Evolutionary conservation across 1,140 invertebrate genomes (phyloP), one percentile per base, ranked within the genome.

Genomic region (Rhopalosiphum padi): DNA sequence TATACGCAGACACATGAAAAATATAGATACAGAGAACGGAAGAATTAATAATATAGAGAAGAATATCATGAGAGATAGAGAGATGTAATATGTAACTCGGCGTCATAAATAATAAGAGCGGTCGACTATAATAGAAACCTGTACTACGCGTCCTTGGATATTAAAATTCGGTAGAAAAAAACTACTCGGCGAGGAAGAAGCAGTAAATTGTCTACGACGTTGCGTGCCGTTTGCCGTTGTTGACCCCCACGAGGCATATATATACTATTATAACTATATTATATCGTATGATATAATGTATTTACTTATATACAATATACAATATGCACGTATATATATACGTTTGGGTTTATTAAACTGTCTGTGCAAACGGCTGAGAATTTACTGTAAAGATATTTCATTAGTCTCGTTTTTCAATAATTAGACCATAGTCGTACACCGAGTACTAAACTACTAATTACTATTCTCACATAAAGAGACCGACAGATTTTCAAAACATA

Each of bases 131-230:
- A 92, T 85, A 51, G 77, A 92, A 92, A 92, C 91, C 91, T 85
- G 91, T 92, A 92, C 48, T 83, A 92, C 60, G 43, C 90, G 90
- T 91, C 91, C 77, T 92, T 92, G 77, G 91, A 53, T 92, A 85
- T 68, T 68, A 51, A 92, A 92, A 92, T 92, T 92, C 77, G 77
- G 91, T 83, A 82, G 77, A 91, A 85, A 92, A 53, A 60, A 43
- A 55, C 88, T 53, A 90, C 53, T 60, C 43, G 22, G 91, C 46
- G 46, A 92, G 23, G 46, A 91, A 55, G 88, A 85, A 60, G n/a
- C 77, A 82, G 90, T 77, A 92, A 90, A 90, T 90, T 48, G 88
- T 90, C 51, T 90, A 60, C 23, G 77, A 92, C 77, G 77, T 48
- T 51, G 77, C 77, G 90, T 92, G 90, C 90, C 90, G 41, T 68